These are phyloP conservation scores for Mormyrus hasselquistii DNA, from an alignment of 2,797 vertebrate genomes.

Conservation along the genomic window DNA sequence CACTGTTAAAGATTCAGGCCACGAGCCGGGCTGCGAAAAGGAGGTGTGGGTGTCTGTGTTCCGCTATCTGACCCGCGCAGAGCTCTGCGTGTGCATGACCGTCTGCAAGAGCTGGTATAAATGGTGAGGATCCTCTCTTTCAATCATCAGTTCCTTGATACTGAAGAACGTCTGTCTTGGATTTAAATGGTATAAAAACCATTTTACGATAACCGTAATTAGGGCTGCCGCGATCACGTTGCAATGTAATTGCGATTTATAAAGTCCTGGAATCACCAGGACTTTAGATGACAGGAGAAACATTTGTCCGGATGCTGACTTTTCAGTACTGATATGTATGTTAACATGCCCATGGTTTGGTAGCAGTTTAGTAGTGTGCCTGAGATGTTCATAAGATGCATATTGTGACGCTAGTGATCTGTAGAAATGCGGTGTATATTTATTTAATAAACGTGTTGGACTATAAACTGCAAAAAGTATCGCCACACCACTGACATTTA, in stretches of 20 bases:
- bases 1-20: slow-evolving; percentile 52
- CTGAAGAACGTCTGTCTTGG: background rate
- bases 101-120: slow-evolving; percentile 99
- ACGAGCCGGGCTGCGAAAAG: slow-evolving; percentile 79
- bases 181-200: background rate
- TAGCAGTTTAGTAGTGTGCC: too few species aligned
- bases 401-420: background rate
- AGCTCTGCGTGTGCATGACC: slow-evolving; percentile 95
- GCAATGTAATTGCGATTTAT: background rate
- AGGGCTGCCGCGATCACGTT: background rate
- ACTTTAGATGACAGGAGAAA: background rate
- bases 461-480: background rate
- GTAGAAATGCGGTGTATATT: background rate
- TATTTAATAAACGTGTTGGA: background rate
- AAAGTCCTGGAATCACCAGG: background rate
- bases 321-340: background rate
- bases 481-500: background rate
- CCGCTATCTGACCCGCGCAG: slow-evolving; percentile 85
- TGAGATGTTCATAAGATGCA: background rate
- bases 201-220: background rate
- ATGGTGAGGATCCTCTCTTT: slow-evolving; percentile 73
- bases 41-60: slow-evolving; percentile 98
- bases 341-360: background rate
- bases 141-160: background rate
- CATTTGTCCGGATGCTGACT: background rate